Evolutionary conservation across 1,140 invertebrate species (phyloP).

Genomic region (Drosophila erecta): DNA sequence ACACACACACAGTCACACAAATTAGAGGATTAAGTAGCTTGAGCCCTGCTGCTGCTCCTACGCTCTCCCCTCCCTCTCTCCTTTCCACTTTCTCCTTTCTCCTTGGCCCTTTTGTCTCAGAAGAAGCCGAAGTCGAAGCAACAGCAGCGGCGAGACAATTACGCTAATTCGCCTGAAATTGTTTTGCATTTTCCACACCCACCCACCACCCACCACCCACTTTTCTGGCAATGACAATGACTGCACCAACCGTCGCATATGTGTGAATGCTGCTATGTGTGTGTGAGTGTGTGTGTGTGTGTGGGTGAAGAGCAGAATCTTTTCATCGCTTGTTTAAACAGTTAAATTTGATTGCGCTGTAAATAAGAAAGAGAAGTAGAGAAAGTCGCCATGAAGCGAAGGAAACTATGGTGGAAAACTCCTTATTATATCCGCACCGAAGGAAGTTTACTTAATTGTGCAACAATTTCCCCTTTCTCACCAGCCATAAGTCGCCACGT

Average conservation of each 20-base stretch:
- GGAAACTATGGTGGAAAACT: slow-evolving; percentile 27
- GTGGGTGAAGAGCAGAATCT: slow-evolving; percentile 42
- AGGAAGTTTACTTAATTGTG: slow-evolving; percentile 47
- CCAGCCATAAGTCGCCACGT: slow-evolving; percentile 32
- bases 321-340: slow-evolving; percentile 77
- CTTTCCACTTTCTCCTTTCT: slow-evolving; percentile 7
- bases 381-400: slow-evolving; percentile 2
- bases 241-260: slow-evolving; percentile 30
- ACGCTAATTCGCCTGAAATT: slow-evolving; percentile 74
- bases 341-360: slow-evolving; percentile 75
- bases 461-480: slow-evolving; percentile 36
- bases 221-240: slow-evolving; percentile 42
- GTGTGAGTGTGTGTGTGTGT: slow-evolving; percentile 7
- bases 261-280: slow-evolving; percentile 5
- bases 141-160: slow-evolving; percentile 75
- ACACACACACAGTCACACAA: slow-evolving; percentile 32
- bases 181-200: slow-evolving; percentile 40
- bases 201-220: background rate
- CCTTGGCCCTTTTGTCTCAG: slow-evolving; percentile 34
- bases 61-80: background rate
- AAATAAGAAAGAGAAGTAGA: slow-evolving; percentile 60
- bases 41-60: slow-evolving; percentile 62
- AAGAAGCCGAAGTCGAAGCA: slow-evolving; percentile 40
- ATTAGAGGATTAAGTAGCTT: slow-evolving; percentile 71
- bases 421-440: slow-evolving; percentile 23